A percentile compares a stretch with the other conserved stretches of the same genome.
These are phyloP conservation scores for Felis chaus DNA, from an alignment of 2,113 vertebrate genomes.

Conservation along the genomic window DNA sequence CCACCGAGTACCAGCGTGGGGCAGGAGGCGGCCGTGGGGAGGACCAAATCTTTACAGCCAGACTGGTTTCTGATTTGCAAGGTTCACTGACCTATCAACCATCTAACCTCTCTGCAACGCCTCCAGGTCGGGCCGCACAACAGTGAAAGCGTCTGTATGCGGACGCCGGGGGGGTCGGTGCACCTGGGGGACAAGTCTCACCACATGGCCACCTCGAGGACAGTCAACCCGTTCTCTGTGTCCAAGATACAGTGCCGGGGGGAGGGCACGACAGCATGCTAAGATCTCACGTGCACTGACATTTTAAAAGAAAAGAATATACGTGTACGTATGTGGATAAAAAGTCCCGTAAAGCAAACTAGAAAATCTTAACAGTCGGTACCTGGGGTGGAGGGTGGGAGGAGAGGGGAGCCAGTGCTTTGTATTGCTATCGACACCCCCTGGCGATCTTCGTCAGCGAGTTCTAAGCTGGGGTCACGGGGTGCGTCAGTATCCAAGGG, in stretches of 20 bases:
- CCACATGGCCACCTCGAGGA: rapidly evolving
- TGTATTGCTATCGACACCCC: rapidly evolving
- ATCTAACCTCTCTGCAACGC: neutral
- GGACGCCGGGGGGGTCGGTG: rapidly evolving
- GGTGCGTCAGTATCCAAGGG: too few species aligned
- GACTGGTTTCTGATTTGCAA: neutral
- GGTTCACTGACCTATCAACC: too few species aligned
- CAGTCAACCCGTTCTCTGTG: neutral
- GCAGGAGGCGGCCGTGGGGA: neutral
- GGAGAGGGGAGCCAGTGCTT: neutral
- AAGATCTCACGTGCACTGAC: neutral
- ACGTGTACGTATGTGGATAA: neutral
- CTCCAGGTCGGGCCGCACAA: neutral
- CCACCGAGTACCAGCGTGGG: neutral
- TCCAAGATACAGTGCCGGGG: neutral
- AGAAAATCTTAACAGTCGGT: neutral
- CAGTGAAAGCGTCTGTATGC: rapidly evolving
- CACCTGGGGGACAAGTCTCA: rapidly evolving
- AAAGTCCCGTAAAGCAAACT: neutral
- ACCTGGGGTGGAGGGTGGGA: too few species aligned
- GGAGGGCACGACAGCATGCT: neutral
- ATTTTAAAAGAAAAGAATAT: neutral
- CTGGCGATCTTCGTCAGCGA: rapidly evolving
- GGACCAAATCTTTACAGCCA: neutral
- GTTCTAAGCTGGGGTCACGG: neutral